phyloP scores from a whole-genome alignment of 2,797 vertebrate genomes.

The Balearica regulorum region DNA sequence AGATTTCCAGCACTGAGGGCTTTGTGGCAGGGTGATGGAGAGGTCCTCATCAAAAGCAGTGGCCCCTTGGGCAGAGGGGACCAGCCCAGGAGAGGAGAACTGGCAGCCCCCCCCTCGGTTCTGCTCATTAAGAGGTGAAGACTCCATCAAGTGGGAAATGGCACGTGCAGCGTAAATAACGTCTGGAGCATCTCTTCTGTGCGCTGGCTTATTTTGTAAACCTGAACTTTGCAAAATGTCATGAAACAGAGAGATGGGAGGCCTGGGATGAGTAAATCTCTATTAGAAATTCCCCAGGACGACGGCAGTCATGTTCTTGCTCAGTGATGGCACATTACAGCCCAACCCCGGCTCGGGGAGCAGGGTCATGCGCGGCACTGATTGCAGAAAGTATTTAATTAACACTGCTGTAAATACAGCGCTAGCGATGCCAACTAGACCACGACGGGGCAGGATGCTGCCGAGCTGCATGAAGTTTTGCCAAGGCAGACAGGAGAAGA shows the following conservation, averaged over 20 bases:
- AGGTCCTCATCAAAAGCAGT: background rate
- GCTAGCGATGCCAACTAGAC: background rate
- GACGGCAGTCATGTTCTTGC: constrained; percentile 13
- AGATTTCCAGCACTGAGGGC: background rate
- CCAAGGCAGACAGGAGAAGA: background rate
- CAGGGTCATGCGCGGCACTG: background rate
- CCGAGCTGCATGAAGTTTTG: background rate
- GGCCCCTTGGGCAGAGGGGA: background rate
- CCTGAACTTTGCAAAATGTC: constrained; percentile 79
- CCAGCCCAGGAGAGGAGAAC: background rate
- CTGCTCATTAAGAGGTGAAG: fast-evolving
- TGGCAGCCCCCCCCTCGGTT: fast-evolving
- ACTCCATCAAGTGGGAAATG: background rate
- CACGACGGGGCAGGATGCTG: background rate
- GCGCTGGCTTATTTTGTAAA: constrained; percentile 68
- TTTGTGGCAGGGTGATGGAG: background rate
- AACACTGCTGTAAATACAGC: constrained; percentile 16
- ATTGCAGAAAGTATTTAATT: constrained; percentile 55
- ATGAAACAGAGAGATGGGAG: constrained; percentile 53
- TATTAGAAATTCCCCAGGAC: constrained; percentile 56
- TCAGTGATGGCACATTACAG: constrained; percentile 18
- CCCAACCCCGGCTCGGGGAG: background rate
- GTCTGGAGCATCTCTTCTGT: background rate
- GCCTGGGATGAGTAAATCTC: constrained; percentile 62
- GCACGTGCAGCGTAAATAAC: background rate